Conservation (phyloP, 2,797 vertebrate species). For the Sebastes iracundus region DNA sequence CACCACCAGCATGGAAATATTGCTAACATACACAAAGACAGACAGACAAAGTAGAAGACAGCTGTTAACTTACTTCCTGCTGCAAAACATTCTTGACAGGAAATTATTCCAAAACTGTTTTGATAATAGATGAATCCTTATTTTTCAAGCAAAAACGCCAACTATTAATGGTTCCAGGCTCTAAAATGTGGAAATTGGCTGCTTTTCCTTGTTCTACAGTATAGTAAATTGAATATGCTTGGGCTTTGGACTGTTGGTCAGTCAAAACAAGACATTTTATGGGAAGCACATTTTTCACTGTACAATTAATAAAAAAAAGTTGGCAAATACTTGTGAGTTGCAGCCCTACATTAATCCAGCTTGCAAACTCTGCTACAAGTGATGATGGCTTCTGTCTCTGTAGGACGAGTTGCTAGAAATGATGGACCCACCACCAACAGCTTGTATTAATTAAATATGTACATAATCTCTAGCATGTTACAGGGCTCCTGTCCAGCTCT, state of each 20-base stretch:
- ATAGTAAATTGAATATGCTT: not conserved
- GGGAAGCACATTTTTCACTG: too few relatives aligned
- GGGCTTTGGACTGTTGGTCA: not conserved
- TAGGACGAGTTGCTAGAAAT: not conserved
- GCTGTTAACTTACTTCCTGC: not conserved
- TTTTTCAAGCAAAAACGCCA: not conserved
- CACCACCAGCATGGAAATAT: conserved; percentile 98
- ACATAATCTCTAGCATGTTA: not conserved
- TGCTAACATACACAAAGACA: conserved; percentile 81
- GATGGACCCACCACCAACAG: not conserved
- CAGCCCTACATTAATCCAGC: not conserved
- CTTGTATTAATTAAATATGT: not conserved
- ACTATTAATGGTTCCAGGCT: not conserved
- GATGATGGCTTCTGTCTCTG: not conserved
- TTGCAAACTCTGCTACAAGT: not conserved
- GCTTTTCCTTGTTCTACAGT: not conserved
- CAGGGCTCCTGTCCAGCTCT: not conserved
- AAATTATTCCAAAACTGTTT: not conserved
- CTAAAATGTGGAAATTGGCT: not conserved
- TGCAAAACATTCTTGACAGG: not conserved
- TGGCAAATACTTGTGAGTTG: not conserved
- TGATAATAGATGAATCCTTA: not conserved
- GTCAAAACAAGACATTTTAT: not conserved
- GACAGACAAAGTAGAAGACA: not conserved
- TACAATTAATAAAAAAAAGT: not conserved